Percentiles rank a stretch among this genome's conserved stretches.
These are phyloP conservation scores for Cremastinae sp. DNA, from an alignment of 2,888 invertebrate species.

Conservation along the genomic window DNA sequence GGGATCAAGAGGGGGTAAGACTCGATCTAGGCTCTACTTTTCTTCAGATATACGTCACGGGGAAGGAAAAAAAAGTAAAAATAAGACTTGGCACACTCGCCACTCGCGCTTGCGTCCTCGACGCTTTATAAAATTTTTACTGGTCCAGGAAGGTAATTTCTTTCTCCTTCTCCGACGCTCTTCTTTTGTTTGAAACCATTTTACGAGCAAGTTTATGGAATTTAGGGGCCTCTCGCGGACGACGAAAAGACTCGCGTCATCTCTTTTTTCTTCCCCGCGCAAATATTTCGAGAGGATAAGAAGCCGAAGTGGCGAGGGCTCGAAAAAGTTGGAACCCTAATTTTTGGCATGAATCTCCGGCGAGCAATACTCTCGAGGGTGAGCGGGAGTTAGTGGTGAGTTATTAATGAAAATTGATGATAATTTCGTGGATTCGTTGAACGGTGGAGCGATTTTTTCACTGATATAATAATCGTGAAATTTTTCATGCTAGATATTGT, in stretches of 20 bases:
- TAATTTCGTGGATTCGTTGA: slow-evolving; percentile 2
- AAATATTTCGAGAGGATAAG: slow-evolving; percentile 24
- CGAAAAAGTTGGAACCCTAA: slow-evolving; percentile 31
- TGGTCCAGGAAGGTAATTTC: not conserved
- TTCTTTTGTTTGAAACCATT: slow-evolving; percentile 37
- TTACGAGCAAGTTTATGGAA: slow-evolving; percentile 35
- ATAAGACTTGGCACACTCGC: slow-evolving; percentile 11
- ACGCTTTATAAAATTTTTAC: slow-evolving; percentile 30
- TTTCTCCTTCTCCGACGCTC: slow-evolving; percentile 6
- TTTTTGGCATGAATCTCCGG: slow-evolving; percentile 25
- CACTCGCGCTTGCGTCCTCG: slow-evolving; percentile 1
- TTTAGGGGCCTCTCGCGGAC: slow-evolving; percentile 38
- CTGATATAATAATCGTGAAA: not conserved
- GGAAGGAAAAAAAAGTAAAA: not conserved
- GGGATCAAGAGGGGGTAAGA: slow-evolving; percentile 24
- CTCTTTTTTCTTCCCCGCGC: not conserved
- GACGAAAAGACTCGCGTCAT: slow-evolving; percentile 47
- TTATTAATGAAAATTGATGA: slow-evolving; percentile 45
- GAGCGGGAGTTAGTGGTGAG: not conserved
- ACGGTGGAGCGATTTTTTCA: not conserved
- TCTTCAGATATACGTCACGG: not conserved
- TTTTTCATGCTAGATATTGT: not conserved
- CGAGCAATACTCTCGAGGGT: slow-evolving; percentile 18
- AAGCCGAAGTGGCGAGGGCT: not conserved
- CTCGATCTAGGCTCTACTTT: slow-evolving; percentile 13